Percentiles rank a stretch among this genome's conserved stretches.
Conservation (phyloP, 1,140 invertebrate genomes). For the Acarapis woodi region DNA sequence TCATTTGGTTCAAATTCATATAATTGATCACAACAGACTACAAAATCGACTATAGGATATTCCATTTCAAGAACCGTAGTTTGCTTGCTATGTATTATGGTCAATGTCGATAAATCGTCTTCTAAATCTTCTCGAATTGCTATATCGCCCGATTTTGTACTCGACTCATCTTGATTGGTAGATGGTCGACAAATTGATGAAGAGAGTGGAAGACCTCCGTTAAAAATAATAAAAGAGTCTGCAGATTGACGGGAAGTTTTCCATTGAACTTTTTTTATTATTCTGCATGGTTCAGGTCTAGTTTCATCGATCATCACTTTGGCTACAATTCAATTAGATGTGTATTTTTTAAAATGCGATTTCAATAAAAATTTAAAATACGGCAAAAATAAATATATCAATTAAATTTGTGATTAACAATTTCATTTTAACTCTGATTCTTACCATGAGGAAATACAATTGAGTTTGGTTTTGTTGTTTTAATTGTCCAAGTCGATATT, state of each 20-base stretch:
- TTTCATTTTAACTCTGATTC: conserved; percentile 11
- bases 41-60: conserved; percentile 86
- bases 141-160: neutral
- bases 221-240: conserved; percentile 72
- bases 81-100: conserved; percentile 72
- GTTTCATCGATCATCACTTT: conserved; percentile 34
- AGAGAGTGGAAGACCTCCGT: conserved; percentile 64
- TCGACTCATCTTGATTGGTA: neutral
- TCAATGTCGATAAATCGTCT: conserved; percentile 67
- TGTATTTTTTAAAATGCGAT: neutral
- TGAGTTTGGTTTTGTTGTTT: conserved; percentile 40
- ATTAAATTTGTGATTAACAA: neutral
- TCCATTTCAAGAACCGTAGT: conserved; percentile 98
- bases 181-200: too few relatives aligned
- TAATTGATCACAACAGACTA: conserved; percentile 71
- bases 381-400: neutral
- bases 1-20: conserved; percentile 63
- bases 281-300: conserved; percentile 55
- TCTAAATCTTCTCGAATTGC: neutral
- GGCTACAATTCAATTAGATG: conserved; percentile 23
- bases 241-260: conserved; percentile 51
- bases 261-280: conserved; percentile 83
- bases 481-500: conserved; percentile 60
- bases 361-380: neutral
- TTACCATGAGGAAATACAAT: conserved; percentile 69